Percentiles rank a stretch among this genome's conserved stretches.
Conservation (phyloP, 2,113 vertebrate species). For the Gadus chalcogrammus region DNA sequence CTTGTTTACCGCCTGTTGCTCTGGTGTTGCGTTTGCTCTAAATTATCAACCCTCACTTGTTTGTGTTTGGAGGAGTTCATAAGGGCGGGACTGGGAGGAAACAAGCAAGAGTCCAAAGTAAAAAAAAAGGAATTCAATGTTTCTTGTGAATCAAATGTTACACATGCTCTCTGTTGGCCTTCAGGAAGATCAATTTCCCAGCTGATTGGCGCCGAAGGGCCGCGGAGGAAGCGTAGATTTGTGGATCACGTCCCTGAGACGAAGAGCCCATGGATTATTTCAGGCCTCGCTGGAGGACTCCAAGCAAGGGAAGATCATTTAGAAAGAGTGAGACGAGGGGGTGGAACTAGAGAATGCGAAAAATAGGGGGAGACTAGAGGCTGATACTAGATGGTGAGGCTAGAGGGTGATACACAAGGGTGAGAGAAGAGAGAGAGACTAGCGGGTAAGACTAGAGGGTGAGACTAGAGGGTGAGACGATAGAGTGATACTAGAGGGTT, state of each 20-base stretch:
- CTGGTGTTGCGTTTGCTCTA: too few relatives aligned
- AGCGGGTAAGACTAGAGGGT: too few relatives aligned
- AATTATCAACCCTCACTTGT: too few relatives aligned
- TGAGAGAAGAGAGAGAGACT: too few relatives aligned
- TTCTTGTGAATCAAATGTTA: too few relatives aligned
- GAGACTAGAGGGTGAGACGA: too few relatives aligned
- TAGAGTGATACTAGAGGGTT: not conserved
- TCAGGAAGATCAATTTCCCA: conserved; percentile 39
- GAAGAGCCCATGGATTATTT: conserved; percentile 33
- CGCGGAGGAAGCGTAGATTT: not conserved
- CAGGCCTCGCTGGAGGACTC: conserved; percentile 35
- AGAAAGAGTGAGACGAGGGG: not conserved
- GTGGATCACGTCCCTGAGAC: conserved; percentile 34
- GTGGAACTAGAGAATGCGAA: not conserved
- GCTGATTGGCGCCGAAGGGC: conserved; percentile 22
- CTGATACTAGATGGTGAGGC: not conserved
- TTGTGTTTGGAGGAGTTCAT: too few relatives aligned
- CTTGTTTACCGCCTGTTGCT: too few relatives aligned
- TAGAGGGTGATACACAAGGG: not conserved
- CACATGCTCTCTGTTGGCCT: conserved; percentile 22
- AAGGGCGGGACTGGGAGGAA: too few relatives aligned
- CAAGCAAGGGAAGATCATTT: not conserved
- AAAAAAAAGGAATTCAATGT: too few relatives aligned
- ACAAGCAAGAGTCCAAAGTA: too few relatives aligned
- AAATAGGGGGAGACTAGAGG: not conserved